A percentile compares a stretch with the other conserved stretches of the same genome.
These are phyloP conservation scores for Monochamus alternatus DNA, from an alignment of 2,888 invertebrate genomes.

Conservation along the genomic window DNA sequence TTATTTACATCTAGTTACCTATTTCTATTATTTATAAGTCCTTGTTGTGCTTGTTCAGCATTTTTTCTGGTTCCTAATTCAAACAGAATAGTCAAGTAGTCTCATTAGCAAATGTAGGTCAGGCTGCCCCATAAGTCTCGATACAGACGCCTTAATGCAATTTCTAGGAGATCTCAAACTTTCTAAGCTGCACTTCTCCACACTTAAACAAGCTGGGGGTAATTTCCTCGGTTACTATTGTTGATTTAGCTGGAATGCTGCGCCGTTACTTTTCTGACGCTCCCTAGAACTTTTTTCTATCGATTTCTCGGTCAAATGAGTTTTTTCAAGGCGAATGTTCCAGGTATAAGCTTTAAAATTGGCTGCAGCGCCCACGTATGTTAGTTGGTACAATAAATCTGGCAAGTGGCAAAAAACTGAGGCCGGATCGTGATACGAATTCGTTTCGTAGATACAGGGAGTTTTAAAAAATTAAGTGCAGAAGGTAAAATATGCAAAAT, in stretches of 20 bases:
- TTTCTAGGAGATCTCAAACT: not conserved
- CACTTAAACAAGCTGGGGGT: not conserved
- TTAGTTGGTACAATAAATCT: not conserved
- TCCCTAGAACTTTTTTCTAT: not conserved
- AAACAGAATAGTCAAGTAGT: not conserved
- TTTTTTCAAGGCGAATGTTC: not conserved
- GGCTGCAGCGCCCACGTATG: not conserved
- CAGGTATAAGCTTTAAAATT: not conserved
- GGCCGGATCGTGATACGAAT: too few species aligned
- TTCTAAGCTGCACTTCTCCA: not conserved
- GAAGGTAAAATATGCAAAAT: too few species aligned
- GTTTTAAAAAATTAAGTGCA: too few species aligned
- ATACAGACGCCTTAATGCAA: not conserved
- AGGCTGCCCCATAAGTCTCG: not conserved
- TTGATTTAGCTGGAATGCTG: not conserved
- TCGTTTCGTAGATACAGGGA: too few species aligned
- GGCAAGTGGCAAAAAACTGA: too few species aligned
- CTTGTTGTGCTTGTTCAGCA: too few species aligned
- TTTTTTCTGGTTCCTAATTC: too few species aligned
- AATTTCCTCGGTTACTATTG: not conserved
- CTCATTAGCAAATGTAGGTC: not conserved
- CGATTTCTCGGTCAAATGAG: not conserved
- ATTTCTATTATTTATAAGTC: too few species aligned
- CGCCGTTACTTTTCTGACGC: not conserved
- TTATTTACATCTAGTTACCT: too few species aligned